phyloP scores from a whole-genome alignment of 1,140 invertebrate species.

The Drosophila parabipectinata region DNA sequence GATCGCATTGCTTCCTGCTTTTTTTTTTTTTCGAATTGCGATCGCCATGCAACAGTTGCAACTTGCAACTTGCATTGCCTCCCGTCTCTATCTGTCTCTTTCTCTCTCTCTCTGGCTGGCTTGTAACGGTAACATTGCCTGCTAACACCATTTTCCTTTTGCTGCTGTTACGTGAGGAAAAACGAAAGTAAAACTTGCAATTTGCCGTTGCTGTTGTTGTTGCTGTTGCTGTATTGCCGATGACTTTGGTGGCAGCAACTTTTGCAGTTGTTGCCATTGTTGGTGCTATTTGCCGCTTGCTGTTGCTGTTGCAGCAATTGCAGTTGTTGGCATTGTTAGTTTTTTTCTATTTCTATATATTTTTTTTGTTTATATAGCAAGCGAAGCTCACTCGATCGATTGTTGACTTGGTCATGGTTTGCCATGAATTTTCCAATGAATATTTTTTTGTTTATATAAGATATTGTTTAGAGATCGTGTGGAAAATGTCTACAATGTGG shows the following conservation, averaged over 20 bases:
- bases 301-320: constrained; percentile 46
- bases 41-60: constrained; percentile 60
- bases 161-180: constrained; percentile 73
- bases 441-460: neutral
- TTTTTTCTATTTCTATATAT: constrained; percentile 8
- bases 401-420: constrained; percentile 46
- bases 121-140: constrained; percentile 72
- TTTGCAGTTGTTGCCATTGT: constrained; percentile 28
- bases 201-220: constrained; percentile 15
- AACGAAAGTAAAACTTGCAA: constrained; percentile 79
- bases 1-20: constrained; percentile 70
- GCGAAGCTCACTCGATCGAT: constrained; percentile 27
- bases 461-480: constrained; percentile 1
- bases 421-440: constrained; percentile 25
- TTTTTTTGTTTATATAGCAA: constrained; percentile 7
- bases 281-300: neutral
- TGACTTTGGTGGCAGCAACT: constrained; percentile 1
- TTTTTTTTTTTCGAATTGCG: constrained; percentile 45
- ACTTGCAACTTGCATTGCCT: constrained; percentile 6
- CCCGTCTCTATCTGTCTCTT: neutral
- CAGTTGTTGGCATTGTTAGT: constrained; percentile 74
- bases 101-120: neutral
- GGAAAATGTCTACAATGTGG: neutral
- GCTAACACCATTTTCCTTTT: constrained; percentile 82
- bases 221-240: constrained; percentile 9